Conservation (phyloP, 1,140 invertebrate genomes). For the Mycetomoellerius zeteki region DNA sequence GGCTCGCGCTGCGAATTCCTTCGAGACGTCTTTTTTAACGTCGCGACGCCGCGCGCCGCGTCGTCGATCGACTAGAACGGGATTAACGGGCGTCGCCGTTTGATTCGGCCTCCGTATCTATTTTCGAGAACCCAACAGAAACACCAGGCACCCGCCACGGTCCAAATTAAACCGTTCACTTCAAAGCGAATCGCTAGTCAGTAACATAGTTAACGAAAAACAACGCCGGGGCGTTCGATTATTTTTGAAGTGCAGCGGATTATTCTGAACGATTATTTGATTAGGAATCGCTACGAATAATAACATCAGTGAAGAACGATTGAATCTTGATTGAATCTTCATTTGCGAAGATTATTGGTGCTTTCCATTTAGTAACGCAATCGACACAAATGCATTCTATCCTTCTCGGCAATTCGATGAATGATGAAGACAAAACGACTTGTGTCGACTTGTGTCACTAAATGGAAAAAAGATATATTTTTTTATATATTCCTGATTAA, state of each 20-base stretch:
- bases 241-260: conserved; percentile 1
- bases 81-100: conserved; percentile 32
- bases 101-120: conserved; percentile 39
- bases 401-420: too few relatives aligned
- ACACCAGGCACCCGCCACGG: conserved; percentile 7
- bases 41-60: conserved; percentile 45
- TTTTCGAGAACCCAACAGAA: conserved; percentile 47
- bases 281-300: neutral
- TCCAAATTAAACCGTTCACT: conserved; percentile 43
- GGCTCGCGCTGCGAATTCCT: conserved; percentile 44
- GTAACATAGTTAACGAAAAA: conserved; percentile 53
- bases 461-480: too few relatives aligned
- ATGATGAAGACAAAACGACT: too few relatives aligned
- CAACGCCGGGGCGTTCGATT: conserved; percentile 13
- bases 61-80: conserved; percentile 40
- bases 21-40: conserved; percentile 49
- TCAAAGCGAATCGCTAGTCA: conserved; percentile 45
- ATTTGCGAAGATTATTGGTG: neutral
- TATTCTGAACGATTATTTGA: neutral
- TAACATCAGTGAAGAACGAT: neutral
- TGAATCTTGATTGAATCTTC: neutral
- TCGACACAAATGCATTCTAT: too few relatives aligned
- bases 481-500: too few relatives aligned
- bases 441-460: too few relatives aligned
- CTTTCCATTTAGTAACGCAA: too few relatives aligned